phyloP scores from a whole-genome alignment of 2,113 vertebrate species.

The Poicephalus gulielmi region DNA sequence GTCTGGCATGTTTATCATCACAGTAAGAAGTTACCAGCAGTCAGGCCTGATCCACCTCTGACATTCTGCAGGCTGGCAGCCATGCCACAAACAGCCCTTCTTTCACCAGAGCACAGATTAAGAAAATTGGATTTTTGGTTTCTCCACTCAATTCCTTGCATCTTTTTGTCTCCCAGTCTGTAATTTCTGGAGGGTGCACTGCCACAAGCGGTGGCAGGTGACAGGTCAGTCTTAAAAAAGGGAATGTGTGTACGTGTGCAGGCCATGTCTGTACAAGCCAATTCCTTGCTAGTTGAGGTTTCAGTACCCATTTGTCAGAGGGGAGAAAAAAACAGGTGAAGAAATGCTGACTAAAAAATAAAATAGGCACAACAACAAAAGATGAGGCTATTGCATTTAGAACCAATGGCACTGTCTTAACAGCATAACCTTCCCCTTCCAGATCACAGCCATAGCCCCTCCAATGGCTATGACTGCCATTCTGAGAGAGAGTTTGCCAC shows the following conservation, averaged over 20 bases:
- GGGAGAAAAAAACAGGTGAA: not conserved
- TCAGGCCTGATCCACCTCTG: not conserved
- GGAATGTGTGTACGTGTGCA: not conserved
- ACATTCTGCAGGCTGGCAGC: not conserved
- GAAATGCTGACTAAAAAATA: conserved; percentile 14
- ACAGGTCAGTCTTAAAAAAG: not conserved
- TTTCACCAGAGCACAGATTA: not conserved
- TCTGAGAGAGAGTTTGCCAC: not conserved
- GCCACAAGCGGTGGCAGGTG: not conserved
- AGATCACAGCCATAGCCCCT: not conserved
- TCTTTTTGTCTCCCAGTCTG: not conserved
- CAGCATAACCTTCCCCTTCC: not conserved
- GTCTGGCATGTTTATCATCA: not conserved
- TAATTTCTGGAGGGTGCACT: not conserved
- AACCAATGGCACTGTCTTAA: conserved; percentile 35
- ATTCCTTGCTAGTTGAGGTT: not conserved
- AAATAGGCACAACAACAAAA: conserved; percentile 41
- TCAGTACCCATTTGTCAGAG: not conserved
- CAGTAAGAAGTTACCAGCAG: not conserved
- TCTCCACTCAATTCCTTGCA: not conserved
- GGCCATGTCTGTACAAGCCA: conserved; percentile 6
- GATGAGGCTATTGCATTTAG: conserved; percentile 39
- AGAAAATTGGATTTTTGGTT: not conserved
- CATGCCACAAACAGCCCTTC: not conserved
- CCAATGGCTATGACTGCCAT: not conserved